phyloP scores from a whole-genome alignment of 1,140 invertebrate genomes.

The Glossosoma conforme region DNA sequence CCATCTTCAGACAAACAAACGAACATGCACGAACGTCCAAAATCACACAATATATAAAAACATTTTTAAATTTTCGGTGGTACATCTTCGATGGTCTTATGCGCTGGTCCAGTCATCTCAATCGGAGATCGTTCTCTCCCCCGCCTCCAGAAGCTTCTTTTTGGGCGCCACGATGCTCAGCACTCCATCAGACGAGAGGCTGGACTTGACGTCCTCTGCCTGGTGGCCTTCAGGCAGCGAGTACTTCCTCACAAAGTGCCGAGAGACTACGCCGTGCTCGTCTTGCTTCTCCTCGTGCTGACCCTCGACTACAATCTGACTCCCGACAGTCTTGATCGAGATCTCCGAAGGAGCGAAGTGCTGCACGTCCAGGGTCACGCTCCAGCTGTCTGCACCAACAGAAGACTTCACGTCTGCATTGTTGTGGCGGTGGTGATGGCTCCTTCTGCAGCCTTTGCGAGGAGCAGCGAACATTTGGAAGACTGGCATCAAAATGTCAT shows the following conservation, averaged over 20 bases:
- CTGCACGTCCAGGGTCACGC: slow-evolving; percentile 71
- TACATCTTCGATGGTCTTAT: slow-evolving; percentile 67
- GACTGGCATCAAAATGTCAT: no score
- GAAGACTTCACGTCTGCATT: no score
- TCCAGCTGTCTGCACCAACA: no score
- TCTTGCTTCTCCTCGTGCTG: slow-evolving; percentile 75
- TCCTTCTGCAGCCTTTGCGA: no score
- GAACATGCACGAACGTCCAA: no score
- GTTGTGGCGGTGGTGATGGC: no score
- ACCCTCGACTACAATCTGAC: slow-evolving; percentile 61
- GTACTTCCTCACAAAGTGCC: slow-evolving; percentile 68
- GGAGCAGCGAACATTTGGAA: no score
- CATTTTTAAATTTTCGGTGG: no score
- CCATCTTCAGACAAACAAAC: no score
- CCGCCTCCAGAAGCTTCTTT: slow-evolving; percentile 26
- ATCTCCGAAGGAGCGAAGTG: slow-evolving; percentile 83
- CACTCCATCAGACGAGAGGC: slow-evolving; percentile 69
- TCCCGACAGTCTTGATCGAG: slow-evolving; percentile 72
- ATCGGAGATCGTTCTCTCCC: slow-evolving; percentile 37
- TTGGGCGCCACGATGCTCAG: slow-evolving; percentile 61
- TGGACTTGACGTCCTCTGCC: slow-evolving; percentile 58
- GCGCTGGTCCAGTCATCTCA: slow-evolving; percentile 34
- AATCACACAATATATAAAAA: no score
- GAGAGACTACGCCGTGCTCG: slow-evolving; percentile 66
- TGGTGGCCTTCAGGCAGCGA: slow-evolving; percentile 63